Evolutionary conservation across 1,140 invertebrate genomes (phyloP).

Genomic region (Bombus pyrosoma): DNA sequence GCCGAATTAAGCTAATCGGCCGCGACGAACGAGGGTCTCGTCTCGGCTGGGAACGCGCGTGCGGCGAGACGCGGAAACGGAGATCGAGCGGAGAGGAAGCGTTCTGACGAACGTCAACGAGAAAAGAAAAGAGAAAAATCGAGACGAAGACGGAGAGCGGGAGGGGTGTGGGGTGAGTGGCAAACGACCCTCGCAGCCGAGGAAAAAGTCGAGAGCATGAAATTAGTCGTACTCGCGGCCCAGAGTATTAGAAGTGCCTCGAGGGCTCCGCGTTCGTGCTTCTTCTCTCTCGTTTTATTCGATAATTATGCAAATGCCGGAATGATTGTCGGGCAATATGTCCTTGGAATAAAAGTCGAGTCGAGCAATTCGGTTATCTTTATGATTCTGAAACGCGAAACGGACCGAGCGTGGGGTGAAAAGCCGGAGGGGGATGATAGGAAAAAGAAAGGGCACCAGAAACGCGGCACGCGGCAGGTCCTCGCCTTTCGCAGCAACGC

Average conservation of each 20-base stretch:
- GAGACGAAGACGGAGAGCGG: neutral
- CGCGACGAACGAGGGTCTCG: slow-evolving; percentile 50
- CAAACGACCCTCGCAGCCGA: slow-evolving; percentile 48
- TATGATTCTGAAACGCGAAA: slow-evolving; percentile 74
- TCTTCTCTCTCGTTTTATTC: slow-evolving; percentile 75
- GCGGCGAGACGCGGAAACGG: slow-evolving; percentile 28
- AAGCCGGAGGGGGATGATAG: slow-evolving; percentile 54
- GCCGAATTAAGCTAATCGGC: slow-evolving; percentile 74
- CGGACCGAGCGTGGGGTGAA: slow-evolving; percentile 2
- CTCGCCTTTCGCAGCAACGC: slow-evolving; percentile 29
- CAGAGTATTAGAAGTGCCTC: slow-evolving; percentile 49
- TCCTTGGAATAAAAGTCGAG: slow-evolving; percentile 79
- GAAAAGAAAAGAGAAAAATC: neutral
- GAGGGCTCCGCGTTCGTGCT: slow-evolving; percentile 19
- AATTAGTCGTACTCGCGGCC: slow-evolving; percentile 73
- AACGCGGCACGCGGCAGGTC: neutral
- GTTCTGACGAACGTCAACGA: neutral
- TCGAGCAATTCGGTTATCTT: slow-evolving; percentile 81
- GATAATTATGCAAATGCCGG: slow-evolving; percentile 82
- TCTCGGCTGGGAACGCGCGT: slow-evolving; percentile 32
- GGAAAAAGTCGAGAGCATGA: slow-evolving; percentile 70
- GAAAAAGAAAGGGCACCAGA: slow-evolving; percentile 48
- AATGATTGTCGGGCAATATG: slow-evolving; percentile 82
- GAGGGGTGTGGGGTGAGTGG: neutral
- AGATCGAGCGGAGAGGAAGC: neutral